Evolutionary conservation across 2,113 vertebrate genomes (phyloP).

Genomic region (Gnathonemus echidnorhynchus): DNA sequence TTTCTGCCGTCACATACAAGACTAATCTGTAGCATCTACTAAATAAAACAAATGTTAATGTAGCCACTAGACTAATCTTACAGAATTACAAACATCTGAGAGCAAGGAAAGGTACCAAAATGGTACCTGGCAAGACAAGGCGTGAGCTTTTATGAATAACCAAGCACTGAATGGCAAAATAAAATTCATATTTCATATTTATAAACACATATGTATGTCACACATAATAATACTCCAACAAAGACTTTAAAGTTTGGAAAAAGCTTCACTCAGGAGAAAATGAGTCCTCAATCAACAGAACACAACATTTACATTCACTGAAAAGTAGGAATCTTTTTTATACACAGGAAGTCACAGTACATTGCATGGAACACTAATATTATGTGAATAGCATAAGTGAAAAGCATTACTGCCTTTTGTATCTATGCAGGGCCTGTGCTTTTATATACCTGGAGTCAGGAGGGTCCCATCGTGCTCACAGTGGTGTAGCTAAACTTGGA

Average conservation of each 20-base stretch:
- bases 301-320: not conserved
- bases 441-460: constrained; percentile 40
- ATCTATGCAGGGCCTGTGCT: too few relatives aligned
- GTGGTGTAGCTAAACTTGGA: constrained; percentile 89
- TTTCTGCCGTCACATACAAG: not conserved
- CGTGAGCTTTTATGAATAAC: not conserved
- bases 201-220: not conserved
- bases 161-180: not conserved
- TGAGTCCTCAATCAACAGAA: not conserved
- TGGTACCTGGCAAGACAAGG: too few relatives aligned
- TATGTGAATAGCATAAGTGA: not conserved
- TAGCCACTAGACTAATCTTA: not conserved
- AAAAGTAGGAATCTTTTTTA: not conserved
- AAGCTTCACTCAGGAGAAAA: not conserved
- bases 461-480: constrained; percentile 72
- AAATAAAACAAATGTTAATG: not conserved
- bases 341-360: not conserved
- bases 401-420: not conserved
- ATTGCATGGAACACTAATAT: not conserved
- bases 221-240: not conserved
- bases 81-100: not conserved
- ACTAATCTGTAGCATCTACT: not conserved
- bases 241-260: not conserved
- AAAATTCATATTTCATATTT: not conserved
- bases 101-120: not conserved